Conservation (phyloP, 2,113 vertebrate species). For the Dipodomys ordii region DNA sequence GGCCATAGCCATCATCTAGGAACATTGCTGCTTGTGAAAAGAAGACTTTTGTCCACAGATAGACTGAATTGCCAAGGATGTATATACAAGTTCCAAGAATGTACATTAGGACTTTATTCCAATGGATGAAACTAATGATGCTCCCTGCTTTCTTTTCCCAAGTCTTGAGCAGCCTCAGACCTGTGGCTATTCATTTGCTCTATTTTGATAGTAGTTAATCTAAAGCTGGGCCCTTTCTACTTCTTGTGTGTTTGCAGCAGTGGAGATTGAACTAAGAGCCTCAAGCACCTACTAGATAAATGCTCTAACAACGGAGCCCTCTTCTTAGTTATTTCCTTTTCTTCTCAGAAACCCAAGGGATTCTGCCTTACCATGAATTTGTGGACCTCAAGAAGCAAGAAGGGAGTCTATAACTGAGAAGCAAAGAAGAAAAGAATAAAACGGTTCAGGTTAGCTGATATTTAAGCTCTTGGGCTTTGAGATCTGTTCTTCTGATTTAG, state of each 20-base stretch:
- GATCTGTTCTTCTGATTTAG: not conserved
- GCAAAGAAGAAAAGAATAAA: not conserved
- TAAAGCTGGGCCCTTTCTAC: not conserved
- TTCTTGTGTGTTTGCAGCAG: too few relatives aligned
- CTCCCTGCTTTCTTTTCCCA: not conserved
- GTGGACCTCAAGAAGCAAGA: not conserved
- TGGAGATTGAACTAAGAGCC: too few relatives aligned
- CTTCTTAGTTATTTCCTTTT: not conserved
- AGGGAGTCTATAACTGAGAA: not conserved
- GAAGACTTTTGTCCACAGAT: not conserved
- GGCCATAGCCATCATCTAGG: not conserved
- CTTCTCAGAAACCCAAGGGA: conserved; percentile 38
- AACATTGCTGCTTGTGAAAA: not conserved
- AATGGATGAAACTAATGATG: not conserved
- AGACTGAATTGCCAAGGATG: not conserved
- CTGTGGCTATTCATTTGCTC: not conserved
- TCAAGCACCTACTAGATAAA: too few relatives aligned
- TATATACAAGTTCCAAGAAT: not conserved
- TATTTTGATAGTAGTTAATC: not conserved
- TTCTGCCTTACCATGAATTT: not conserved
- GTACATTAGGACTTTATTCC: not conserved
- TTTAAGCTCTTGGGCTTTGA: not conserved
- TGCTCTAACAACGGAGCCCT: not conserved
- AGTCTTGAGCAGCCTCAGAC: not conserved
- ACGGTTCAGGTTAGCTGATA: not conserved